Evolutionary conservation across 2,888 invertebrate species (phyloP), one percentile per base, ranked within the genome.

Genomic region (Drosophila kuntzei): DNA sequence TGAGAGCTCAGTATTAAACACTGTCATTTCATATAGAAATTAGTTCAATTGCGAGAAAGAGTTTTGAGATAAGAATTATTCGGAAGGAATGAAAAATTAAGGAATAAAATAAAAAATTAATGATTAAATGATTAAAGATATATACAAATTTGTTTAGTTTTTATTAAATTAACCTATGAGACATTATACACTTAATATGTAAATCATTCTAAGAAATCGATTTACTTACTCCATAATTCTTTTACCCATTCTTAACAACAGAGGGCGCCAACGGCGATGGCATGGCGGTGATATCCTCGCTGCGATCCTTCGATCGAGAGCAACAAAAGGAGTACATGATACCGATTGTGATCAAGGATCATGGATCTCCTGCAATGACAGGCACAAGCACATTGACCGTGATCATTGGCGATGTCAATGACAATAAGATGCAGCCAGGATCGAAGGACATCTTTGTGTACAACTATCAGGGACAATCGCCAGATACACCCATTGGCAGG

Each of bases 371-470:
- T n/a, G 96, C 97, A 0, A 97, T 98, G 97, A 97, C 98, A 14
- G 98, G 98, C 73, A 98, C 98, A 9, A 98, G 98, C 90, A 98
- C 98, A 0, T 93, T 99, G 36, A 98, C 98, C 0, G 97, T 99
- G 25, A 97, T 98, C 51, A 99, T 99, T 85, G 99, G 99, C 20
- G 99, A 99, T 92, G 96, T 97, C 20, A 99, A 99, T 92, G 99
- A 99, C 92, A 99, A 99, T 92, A 97, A 98, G 93, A 99, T 99
- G 98, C 97, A 97, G 90, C 98, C 99, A 0, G 99, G 99, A 1
- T 96, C 97, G 4, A 99, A 99, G 93, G 97, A 98, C 78, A 98
- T 99, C 89, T 97, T 98, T 90, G 98, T 99, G 2, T 99, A 99
- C 93, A 99, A 98, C 93, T 99, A 99, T 86, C 95, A 97, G 94